These are phyloP conservation scores for Carposina sasakii DNA, from an alignment of 1,140 invertebrate genomes.

Conservation along the genomic window DNA sequence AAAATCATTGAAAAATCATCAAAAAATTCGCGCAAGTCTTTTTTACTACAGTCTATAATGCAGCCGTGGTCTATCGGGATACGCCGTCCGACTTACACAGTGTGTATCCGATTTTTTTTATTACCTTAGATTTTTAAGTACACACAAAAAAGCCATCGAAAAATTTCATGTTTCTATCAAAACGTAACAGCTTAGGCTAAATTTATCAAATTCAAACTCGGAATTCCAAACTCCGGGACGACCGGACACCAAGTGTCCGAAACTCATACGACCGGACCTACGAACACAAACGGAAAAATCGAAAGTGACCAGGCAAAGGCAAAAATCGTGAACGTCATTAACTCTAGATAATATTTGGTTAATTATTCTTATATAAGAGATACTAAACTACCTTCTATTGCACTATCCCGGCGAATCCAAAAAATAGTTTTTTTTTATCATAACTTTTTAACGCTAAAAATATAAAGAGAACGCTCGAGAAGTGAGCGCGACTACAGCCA, in stretches of 20 bases:
- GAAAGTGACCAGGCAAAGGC: constrained; percentile 11
- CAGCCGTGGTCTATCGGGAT: constrained; percentile 63
- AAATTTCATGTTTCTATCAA: no score
- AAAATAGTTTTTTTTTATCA: constrained; percentile 37
- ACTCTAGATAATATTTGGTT: constrained; percentile 21
- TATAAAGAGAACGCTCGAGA: constrained; percentile 29
- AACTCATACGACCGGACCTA: no score
- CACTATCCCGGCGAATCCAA: constrained; percentile 66
- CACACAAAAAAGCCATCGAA: constrained; percentile 16
- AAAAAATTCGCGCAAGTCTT: constrained; percentile 67
- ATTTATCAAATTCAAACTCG: no score
- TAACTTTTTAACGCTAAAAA: constrained; percentile 42
- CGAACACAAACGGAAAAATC: no score
- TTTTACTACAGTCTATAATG: constrained; percentile 61
- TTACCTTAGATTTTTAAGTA: constrained; percentile 40
- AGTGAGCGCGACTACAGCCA: constrained; percentile 47
- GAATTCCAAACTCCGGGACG: no score
- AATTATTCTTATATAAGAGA: constrained; percentile 29
- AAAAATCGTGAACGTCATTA: constrained; percentile 16
- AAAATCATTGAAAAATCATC: constrained; percentile 59
- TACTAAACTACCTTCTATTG: constrained; percentile 52
- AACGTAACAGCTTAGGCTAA: constrained; percentile 11
- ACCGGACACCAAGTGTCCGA: no score
- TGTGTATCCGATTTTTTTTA: constrained; percentile 30
- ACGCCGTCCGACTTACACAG: constrained; percentile 39